phyloP scores from a whole-genome alignment of 2,888 invertebrate species.

The Antheraea yamamai region DNA sequence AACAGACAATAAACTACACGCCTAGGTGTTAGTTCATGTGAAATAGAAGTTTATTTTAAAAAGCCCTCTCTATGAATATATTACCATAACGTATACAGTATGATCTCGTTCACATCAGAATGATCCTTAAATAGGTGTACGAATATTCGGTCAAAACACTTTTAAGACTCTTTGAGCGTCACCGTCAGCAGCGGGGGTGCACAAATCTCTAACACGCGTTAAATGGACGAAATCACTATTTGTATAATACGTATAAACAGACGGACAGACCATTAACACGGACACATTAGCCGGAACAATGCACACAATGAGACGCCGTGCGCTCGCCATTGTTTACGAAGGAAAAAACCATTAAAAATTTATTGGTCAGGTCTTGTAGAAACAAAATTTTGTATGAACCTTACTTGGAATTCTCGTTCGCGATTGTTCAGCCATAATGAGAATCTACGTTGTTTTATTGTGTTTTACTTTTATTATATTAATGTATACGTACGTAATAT shows the following conservation, averaged over 20 bases:
- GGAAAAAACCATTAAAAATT: conserved; percentile 70
- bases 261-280: conserved; percentile 61
- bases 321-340: conserved; percentile 61
- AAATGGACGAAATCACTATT: conserved; percentile 69
- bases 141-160: background rate
- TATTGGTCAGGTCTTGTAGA: conserved; percentile 52
- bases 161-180: conserved; percentile 6
- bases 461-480: conserved; percentile 11
- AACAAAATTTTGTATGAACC: conserved; percentile 45
- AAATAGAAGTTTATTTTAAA: background rate
- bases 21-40: background rate
- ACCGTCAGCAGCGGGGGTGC: conserved; percentile 42
- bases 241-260: conserved; percentile 56
- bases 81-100: conserved; percentile 1
- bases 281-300: conserved; percentile 66
- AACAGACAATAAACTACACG: background rate
- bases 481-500: background rate
- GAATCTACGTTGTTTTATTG: conserved; percentile 39
- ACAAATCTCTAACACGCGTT: conserved; percentile 55
- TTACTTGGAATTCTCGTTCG: conserved; percentile 57
- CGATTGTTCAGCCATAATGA: conserved; percentile 41
- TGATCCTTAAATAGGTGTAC: background rate
- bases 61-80: background rate
- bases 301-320: conserved; percentile 51
- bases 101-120: background rate